Percentiles rank a stretch among this genome's conserved stretches.
These are phyloP conservation scores for Meliscaeva auricollis DNA, from an alignment of 2,888 invertebrate genomes.

Conservation along the genomic window DNA sequence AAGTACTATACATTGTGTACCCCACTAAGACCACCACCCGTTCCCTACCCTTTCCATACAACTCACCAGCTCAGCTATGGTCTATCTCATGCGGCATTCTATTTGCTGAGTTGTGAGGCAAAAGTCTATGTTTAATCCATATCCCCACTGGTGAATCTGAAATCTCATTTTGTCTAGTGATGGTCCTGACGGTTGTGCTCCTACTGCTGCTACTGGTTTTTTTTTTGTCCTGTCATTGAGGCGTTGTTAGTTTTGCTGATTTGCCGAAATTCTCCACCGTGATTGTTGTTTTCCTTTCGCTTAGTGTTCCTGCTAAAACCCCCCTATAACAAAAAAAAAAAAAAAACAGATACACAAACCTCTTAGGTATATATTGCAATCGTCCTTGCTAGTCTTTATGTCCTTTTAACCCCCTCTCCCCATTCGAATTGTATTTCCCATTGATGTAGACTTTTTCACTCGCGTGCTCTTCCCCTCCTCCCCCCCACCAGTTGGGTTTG, in stretches of 20 bases:
- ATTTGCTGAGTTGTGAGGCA: constrained; percentile 25
- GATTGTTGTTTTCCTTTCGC: constrained; percentile 64
- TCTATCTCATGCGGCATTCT: constrained; percentile 20
- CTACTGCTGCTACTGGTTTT: background rate
- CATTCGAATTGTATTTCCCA: constrained; percentile 20
- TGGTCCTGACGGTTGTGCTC: constrained; percentile 1
- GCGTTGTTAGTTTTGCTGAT: constrained; percentile 73
- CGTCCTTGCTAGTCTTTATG: constrained; percentile 45
- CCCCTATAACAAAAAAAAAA: constrained; percentile 2
- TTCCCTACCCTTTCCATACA: too few relatives aligned
- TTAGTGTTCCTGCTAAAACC: background rate
- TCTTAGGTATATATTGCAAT: constrained; percentile 47
- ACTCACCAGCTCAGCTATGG: too few relatives aligned
- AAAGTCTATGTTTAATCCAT: constrained; percentile 62
- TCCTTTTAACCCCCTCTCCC: constrained; percentile 9
- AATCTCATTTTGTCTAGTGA: constrained; percentile 28
- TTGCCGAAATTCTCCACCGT: constrained; percentile 67
- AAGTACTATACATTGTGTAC: background rate
- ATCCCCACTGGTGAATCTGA: constrained; percentile 33
- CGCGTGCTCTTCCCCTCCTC: too few relatives aligned
- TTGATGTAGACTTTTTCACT: constrained; percentile 41
- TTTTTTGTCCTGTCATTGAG: constrained; percentile 57
- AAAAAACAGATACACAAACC: background rate
- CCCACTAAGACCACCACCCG: background rate
- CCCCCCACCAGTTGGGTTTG: background rate